Percentiles rank a stretch among this genome's conserved stretches.
Conservation (phyloP, 1,140 invertebrate species). For the Dermatophagoides farinae region DNA sequence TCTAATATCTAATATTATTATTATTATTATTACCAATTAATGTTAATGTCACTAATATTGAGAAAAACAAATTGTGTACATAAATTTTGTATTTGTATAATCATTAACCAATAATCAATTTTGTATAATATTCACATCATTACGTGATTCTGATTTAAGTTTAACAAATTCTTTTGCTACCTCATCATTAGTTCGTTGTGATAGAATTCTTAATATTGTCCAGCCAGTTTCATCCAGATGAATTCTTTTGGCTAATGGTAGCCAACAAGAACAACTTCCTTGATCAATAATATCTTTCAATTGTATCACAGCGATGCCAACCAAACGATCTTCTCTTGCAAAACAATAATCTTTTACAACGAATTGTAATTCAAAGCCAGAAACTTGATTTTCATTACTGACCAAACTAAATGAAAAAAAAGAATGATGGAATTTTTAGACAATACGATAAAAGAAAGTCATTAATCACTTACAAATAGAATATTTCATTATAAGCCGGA, state of each 20-base stretch:
- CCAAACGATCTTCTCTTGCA: slow-evolving; percentile 80
- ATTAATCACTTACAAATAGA: slow-evolving; percentile 97
- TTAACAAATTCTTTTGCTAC: slow-evolving; percentile 99
- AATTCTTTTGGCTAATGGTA: slow-evolving; percentile 76
- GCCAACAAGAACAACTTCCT: slow-evolving; percentile 71
- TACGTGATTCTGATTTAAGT: slow-evolving; percentile 73
- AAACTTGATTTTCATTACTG: slow-evolving; percentile 86
- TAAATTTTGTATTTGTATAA: too few relatives aligned
- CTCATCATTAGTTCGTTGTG: slow-evolving; percentile 94
- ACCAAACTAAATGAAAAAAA: slow-evolving; percentile 52
- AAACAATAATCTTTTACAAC: slow-evolving; percentile 98
- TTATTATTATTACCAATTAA: too few relatives aligned
- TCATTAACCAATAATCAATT: neutral
- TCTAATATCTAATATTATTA: too few relatives aligned
- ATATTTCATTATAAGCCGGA: slow-evolving; percentile 97
- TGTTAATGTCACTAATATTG: too few relatives aligned
- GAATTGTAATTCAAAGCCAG: slow-evolving; percentile 90
- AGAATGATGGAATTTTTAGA: neutral
- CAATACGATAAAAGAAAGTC: neutral
- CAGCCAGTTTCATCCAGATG: slow-evolving; percentile 99
- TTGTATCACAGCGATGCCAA: slow-evolving; percentile 92
- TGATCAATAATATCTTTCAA: slow-evolving; percentile 87
- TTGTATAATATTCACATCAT: slow-evolving; percentile 14
- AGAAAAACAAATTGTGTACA: too few relatives aligned
- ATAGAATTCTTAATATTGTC: slow-evolving; percentile 92